Evolutionary conservation across 2,113 vertebrate species (phyloP), one percentile per base, ranked within the genome.

Genomic region (Pipa parva): DNA sequence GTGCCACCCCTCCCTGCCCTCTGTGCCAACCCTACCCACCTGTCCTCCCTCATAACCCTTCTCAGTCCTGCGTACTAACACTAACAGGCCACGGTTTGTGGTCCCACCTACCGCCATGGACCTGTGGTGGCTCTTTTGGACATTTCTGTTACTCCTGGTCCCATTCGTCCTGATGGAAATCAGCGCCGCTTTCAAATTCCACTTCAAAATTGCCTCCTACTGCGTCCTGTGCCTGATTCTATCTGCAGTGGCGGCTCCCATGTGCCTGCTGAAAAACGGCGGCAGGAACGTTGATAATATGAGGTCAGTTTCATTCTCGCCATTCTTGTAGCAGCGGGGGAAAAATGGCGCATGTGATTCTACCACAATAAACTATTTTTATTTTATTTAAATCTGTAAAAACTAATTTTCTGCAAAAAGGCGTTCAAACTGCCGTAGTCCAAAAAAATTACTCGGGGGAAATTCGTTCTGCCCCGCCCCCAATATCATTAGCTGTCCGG

Each of bases 261-360:
- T 91, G 65, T 93, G 91, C 51, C 71, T 95, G 27, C 80, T 95
- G 73, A 82, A 91, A 70, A 91, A 93, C 85, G 89, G 93, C 18
- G 93, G 94, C 66, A 89, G 95, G 62, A 92, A 91, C 46, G 79
- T 98, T 39, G 88, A 91, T 61, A 98, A 97, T 81, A 95, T 97
- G 95, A 88, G 90, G 95, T 90, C 77, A 77, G 65, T 61, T 21
- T 29, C 22, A 4, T 20, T 42, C n/a, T n/a, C n/a, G n/a, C n/a
- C n/a, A n/a, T n/a, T n/a, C n/a, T n/a, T n/a, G n/a, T n/a, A n/a
- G n/a, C n/a, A n/a, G n/a, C n/a, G n/a, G n/a, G n/a, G n/a, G n/a
- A n/a, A n/a, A n/a, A n/a, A n/a, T n/a, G n/a, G n/a, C n/a, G n/a
- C n/a, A n/a, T n/a, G n/a, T n/a, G n/a, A n/a, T n/a, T n/a, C n/a